phyloP scores from a whole-genome alignment of 2,888 invertebrate genomes.

The Caenorhabditis angaria region DNA sequence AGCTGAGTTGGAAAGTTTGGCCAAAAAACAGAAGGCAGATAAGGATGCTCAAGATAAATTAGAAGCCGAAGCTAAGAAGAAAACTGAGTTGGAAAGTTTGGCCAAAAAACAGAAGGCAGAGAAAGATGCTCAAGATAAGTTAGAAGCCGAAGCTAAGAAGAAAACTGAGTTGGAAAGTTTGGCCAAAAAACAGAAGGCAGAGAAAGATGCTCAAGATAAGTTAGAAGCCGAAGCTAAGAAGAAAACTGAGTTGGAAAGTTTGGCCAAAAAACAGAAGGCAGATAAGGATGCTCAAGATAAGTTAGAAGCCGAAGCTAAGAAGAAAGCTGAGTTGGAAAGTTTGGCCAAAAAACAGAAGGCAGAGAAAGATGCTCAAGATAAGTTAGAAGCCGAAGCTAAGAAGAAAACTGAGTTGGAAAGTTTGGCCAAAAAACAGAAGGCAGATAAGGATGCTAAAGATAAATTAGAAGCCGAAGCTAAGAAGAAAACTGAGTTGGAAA shows the following conservation, averaged over 20 bases:
- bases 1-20: slow-evolving; percentile 2
- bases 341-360: too few species aligned
- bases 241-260: not conserved
- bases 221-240: not conserved
- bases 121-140: slow-evolving; percentile 13
- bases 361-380: slow-evolving; percentile 3
- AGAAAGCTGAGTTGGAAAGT: not conserved
- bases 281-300: slow-evolving; percentile 6
- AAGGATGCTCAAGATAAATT: not conserved
- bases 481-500: not conserved
- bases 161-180: too few species aligned
- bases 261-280: too few species aligned
- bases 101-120: slow-evolving; percentile 20
- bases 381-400: too few species aligned
- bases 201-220: slow-evolving; percentile 9
- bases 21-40: slow-evolving; percentile 2
- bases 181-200: not conserved
- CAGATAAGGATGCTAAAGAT: not conserved
- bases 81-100: too few species aligned
- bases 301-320: slow-evolving; percentile 4
- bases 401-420: not conserved
- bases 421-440: slow-evolving; percentile 1
- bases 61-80: slow-evolving; percentile 15
- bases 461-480: not conserved
- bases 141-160: slow-evolving; percentile 8